phyloP scores from a whole-genome alignment of 1,140 invertebrate genomes.

The Sipha flava region DNA sequence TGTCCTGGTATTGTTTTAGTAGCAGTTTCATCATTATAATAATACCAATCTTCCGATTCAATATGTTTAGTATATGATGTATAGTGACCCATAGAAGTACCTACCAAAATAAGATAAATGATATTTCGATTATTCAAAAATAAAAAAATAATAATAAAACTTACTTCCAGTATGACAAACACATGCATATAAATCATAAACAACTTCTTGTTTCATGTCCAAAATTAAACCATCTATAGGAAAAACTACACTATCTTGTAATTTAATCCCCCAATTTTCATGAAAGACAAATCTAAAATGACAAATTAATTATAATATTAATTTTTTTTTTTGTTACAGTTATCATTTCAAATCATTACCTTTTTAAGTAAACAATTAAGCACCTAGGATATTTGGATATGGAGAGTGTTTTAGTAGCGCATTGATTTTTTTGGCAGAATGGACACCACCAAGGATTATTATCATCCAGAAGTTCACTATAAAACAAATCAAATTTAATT shows the following conservation, averaged over 20 bases:
- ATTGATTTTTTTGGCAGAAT: slow-evolving; percentile 56
- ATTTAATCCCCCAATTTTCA: slow-evolving; percentile 58
- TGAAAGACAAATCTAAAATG: slow-evolving; percentile 59
- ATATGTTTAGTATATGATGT: slow-evolving; percentile 60
- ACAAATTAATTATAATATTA: background rate
- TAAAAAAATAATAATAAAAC: slow-evolving; percentile 32
- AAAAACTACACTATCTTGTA: slow-evolving; percentile 60
- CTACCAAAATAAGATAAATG: slow-evolving; percentile 43
- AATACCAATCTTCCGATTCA: slow-evolving; percentile 54
- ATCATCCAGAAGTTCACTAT: slow-evolving; percentile 58
- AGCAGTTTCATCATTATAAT: slow-evolving; percentile 60
- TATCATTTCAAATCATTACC: slow-evolving; percentile 44
- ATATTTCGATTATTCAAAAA: slow-evolving; percentile 23
- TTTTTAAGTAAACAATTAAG: slow-evolving; percentile 62
- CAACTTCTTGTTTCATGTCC: slow-evolving; percentile 40
- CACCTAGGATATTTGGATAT: slow-evolving; percentile 62
- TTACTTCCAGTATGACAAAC: slow-evolving; percentile 65
- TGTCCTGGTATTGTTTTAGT: slow-evolving; percentile 52
- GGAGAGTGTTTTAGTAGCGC: slow-evolving; percentile 61
- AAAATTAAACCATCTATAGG: slow-evolving; percentile 49
- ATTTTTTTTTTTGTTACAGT: background rate
- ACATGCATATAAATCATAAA: slow-evolving; percentile 60
- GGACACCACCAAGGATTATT: slow-evolving; percentile 67
- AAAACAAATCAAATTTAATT: slow-evolving; percentile 37
- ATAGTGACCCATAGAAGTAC: slow-evolving; percentile 60